phyloP scores from a whole-genome alignment of 2,797 vertebrate genomes.

The Hafferia zeledoni region DNA sequence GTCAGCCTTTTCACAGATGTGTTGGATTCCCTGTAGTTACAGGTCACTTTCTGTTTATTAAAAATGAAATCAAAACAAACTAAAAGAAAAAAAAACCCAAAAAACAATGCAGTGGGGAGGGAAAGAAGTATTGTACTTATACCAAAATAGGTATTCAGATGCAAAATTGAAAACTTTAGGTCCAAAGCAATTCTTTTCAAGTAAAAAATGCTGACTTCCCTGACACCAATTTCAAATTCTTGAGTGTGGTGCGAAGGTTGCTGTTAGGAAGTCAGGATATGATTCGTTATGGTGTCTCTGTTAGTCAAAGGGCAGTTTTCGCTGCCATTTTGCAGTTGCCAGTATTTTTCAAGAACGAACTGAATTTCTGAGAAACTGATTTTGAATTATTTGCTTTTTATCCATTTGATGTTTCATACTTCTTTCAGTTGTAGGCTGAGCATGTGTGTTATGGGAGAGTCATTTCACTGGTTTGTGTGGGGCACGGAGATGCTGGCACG shows the following conservation, averaged over 20 bases:
- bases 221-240: background rate
- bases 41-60: slow-evolving; percentile 62
- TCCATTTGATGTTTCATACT: background rate
- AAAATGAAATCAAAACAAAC: slow-evolving; percentile 30
- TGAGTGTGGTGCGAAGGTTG: background rate
- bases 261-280: background rate
- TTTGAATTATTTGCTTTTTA: background rate
- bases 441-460: background rate
- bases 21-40: slow-evolving; percentile 70
- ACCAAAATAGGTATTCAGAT: slow-evolving; percentile 12
- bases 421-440: background rate
- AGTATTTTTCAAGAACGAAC: background rate
- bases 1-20: slow-evolving; percentile 74
- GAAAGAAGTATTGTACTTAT: background rate
- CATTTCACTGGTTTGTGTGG: background rate
- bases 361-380: background rate
- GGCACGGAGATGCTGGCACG: background rate
- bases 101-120: background rate
- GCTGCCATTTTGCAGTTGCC: background rate
- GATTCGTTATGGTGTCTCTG: background rate
- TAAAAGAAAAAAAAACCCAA: background rate
- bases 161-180: slow-evolving; percentile 40
- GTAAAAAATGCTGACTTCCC: background rate
- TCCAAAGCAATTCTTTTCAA: background rate
- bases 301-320: background rate